Percentiles rank a stretch among this genome's conserved stretches.
Evolutionary conservation across 1,140 invertebrate genomes (phyloP).

Genomic region (Drosophila funebris): DNA sequence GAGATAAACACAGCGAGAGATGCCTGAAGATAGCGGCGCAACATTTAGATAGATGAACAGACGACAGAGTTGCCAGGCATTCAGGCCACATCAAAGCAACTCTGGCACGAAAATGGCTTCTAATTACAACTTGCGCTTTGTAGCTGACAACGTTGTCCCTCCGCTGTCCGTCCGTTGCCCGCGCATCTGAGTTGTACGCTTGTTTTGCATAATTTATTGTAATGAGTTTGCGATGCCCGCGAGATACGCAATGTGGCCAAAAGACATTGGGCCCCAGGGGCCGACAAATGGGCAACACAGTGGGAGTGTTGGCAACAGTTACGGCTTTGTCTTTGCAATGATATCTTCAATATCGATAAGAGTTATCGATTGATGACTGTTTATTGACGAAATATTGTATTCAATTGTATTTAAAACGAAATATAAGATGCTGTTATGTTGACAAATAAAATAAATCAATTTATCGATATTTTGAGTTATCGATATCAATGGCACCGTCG

Average conservation of each 20-base stretch:
- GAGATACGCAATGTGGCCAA: slow-evolving; percentile 5
- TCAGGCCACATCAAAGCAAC: slow-evolving; percentile 57
- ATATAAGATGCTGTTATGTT: too few species aligned
- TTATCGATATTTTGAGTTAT: too few species aligned
- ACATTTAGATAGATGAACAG: not conserved
- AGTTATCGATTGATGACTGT: too few species aligned
- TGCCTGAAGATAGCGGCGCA: not conserved
- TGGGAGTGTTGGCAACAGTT: not conserved
- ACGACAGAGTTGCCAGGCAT: slow-evolving; percentile 17
- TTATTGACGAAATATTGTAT: too few species aligned
- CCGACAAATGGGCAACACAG: not conserved
- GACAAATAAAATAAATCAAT: too few species aligned
- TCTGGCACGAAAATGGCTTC: slow-evolving; percentile 62
- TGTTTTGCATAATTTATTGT: slow-evolving; percentile 76
- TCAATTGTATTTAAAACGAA: too few species aligned
- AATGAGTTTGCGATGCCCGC: slow-evolving; percentile 60
- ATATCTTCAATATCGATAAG: too few species aligned
- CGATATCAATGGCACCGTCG: too few species aligned
- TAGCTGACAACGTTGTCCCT: slow-evolving; percentile 23
- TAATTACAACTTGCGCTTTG: slow-evolving; percentile 57
- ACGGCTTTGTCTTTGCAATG: too few species aligned
- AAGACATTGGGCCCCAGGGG: not conserved
- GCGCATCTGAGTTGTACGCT: slow-evolving; percentile 22
- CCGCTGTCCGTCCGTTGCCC: not conserved
- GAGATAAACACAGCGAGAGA: not conserved